A percentile compares a stretch with the other conserved stretches of the same genome.
phyloP scores from a whole-genome alignment of 2,888 invertebrate genomes.

The Exocentrus adspersus region DNA sequence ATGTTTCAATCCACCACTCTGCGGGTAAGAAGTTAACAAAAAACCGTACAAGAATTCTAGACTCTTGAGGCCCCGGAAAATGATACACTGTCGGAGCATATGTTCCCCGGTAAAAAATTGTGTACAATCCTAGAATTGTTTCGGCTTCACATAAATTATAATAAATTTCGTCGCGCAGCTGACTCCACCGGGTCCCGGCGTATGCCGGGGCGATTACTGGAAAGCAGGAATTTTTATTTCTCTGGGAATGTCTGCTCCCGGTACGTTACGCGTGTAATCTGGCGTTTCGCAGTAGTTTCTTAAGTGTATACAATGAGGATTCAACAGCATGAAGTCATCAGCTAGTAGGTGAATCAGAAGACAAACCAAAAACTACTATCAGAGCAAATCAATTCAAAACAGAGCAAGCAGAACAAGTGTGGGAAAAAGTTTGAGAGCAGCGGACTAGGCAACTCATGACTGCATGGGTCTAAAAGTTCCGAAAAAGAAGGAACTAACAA shows the following conservation, averaged over 20 bases:
- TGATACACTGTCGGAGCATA: slow-evolving; percentile 47
- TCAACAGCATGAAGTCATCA: no score
- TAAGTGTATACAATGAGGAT: no score
- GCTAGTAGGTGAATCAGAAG: no score
- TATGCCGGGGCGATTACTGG: slow-evolving; percentile 28
- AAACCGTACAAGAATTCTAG: slow-evolving; percentile 50
- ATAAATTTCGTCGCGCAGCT: slow-evolving; percentile 42
- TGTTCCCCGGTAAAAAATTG: slow-evolving; percentile 46
- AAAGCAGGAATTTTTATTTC: slow-evolving; percentile 34
- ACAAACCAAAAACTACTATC: no score
- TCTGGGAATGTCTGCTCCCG: slow-evolving; percentile 33
- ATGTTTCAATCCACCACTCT: slow-evolving; percentile 60
- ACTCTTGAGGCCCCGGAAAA: slow-evolving; percentile 49
- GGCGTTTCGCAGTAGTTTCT: no score
- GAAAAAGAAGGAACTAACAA: no score
- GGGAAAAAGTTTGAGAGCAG: no score
- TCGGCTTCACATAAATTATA: slow-evolving; percentile 40
- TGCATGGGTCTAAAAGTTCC: no score
- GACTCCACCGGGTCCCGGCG: slow-evolving; percentile 31
- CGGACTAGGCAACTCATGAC: no score
- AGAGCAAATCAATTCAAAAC: no score
- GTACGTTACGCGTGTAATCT: slow-evolving; percentile 26
- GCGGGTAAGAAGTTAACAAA: slow-evolving; percentile 52
- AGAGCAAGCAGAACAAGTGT: no score
- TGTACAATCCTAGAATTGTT: slow-evolving; percentile 43